phyloP scores from a whole-genome alignment of 1,140 invertebrate genomes.

The Leptestheria dahalacensis region DNA sequence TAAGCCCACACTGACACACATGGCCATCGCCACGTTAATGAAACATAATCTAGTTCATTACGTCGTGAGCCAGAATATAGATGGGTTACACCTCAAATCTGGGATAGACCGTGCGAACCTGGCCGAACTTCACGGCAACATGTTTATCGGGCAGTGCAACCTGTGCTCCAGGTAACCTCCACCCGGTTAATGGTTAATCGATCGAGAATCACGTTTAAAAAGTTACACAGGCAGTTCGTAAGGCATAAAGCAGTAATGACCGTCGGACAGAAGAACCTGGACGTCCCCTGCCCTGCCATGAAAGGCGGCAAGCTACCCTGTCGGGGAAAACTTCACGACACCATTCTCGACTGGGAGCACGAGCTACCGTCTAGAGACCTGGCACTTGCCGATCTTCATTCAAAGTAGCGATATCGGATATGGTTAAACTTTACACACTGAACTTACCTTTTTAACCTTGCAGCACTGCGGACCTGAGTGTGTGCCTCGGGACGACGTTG shows the following conservation, averaged over 20 bases:
- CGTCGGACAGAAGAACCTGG: conserved; percentile 79
- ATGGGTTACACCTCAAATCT: conserved; percentile 86
- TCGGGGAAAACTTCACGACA: conserved; percentile 75
- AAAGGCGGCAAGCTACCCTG: conserved; percentile 48
- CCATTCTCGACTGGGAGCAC: conserved; percentile 96
- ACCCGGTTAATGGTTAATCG: background rate
- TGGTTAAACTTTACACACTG: background rate
- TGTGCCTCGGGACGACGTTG: conserved; percentile 87
- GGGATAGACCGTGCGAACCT: conserved; percentile 63
- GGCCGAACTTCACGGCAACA: conserved; percentile 94
- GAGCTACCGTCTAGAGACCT: conserved; percentile 81
- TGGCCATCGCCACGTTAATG: conserved; percentile 71
- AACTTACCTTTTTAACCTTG: conserved; percentile 22
- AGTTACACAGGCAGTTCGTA: conserved; percentile 59
- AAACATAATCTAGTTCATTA: conserved; percentile 60
- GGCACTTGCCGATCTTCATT: conserved; percentile 67
- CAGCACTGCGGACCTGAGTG: conserved; percentile 75
- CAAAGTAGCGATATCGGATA: conserved; percentile 43
- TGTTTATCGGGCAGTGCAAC: conserved; percentile 89
- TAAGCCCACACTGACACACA: conserved; percentile 81
- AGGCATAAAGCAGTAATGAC: conserved; percentile 59
- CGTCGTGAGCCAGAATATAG: conserved; percentile 93
- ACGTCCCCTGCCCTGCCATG: conserved; percentile 49
- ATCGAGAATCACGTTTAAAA: background rate
- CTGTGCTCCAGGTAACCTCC: conserved; percentile 61